These are phyloP conservation scores for Cnemophilus loriae DNA, from an alignment of 2,113 vertebrate genomes.

Conservation along the genomic window DNA sequence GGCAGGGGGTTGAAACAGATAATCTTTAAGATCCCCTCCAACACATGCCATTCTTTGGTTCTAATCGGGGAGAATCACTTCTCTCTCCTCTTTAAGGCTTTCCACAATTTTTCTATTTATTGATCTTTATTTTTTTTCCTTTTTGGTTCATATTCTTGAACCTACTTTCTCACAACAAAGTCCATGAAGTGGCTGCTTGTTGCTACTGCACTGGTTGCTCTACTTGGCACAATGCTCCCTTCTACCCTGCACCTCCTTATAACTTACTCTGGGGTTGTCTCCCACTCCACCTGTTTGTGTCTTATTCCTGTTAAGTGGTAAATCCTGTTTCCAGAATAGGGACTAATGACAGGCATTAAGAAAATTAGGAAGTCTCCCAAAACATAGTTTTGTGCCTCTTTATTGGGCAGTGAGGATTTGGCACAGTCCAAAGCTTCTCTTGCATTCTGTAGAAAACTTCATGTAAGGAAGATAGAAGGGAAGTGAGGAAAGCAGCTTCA, in stretches of 20 bases:
- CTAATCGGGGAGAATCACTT: background rate
- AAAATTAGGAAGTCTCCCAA: background rate
- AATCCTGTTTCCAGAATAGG: background rate
- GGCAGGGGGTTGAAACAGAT: background rate
- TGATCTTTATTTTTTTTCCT: background rate
- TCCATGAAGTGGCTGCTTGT: background rate
- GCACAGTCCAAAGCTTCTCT: background rate
- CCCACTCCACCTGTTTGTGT: background rate
- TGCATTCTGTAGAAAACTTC: background rate
- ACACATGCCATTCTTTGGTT: background rate
- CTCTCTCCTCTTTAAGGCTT: background rate
- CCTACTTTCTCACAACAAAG: background rate
- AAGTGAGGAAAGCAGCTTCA: background rate
- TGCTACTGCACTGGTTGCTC: background rate
- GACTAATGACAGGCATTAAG: background rate
- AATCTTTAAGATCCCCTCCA: background rate
- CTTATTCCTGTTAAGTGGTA: background rate
- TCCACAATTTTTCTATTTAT: background rate
- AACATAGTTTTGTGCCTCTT: background rate
- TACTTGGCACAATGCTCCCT: fast-evolving
- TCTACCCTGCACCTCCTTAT: background rate
- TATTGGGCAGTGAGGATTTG: background rate
- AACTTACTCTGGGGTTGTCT: background rate
- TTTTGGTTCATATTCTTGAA: background rate
- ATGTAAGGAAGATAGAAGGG: background rate